Evolutionary conservation across 2,113 vertebrate genomes (phyloP).

Genomic region (Hipposideros armiger): DNA sequence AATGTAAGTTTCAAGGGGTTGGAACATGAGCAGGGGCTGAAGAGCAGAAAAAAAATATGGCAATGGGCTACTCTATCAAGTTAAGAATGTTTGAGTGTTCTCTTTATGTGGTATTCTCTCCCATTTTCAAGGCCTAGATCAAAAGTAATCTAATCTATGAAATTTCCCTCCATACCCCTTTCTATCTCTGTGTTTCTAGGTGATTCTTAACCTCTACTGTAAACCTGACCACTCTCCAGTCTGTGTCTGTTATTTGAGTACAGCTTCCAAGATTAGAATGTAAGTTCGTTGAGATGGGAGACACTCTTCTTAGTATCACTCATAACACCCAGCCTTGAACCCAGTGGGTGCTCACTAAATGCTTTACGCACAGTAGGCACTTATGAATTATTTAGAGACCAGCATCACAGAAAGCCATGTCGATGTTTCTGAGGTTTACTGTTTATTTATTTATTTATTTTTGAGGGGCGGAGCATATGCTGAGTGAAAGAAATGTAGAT

Average conservation of each 20-base stretch:
- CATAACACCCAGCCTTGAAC: not conserved
- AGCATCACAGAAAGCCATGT: not conserved
- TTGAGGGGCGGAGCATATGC: not conserved
- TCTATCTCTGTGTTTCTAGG: not conserved
- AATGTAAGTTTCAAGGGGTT: not conserved
- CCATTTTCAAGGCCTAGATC: not conserved
- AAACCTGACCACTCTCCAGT: not conserved
- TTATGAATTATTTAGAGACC: not conserved
- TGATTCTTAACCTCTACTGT: not conserved
- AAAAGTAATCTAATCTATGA: not conserved
- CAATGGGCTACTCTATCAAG: not conserved
- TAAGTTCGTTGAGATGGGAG: not conserved
- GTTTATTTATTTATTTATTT: not conserved
- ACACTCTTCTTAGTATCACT: not conserved
- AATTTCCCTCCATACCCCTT: not conserved
- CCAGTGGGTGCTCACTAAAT: not conserved
- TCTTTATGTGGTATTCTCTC: not conserved
- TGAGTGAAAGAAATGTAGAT: conserved; percentile 31
- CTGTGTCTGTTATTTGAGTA: not conserved
- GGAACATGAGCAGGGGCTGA: not conserved
- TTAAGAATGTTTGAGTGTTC: not conserved
- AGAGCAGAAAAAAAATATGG: not conserved
- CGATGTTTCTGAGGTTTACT: not conserved
- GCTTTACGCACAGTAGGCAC: not conserved
- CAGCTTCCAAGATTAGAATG: not conserved